phyloP scores from a whole-genome alignment of 2,113 vertebrate species.

The Edolisoma coerulescens region DNA sequence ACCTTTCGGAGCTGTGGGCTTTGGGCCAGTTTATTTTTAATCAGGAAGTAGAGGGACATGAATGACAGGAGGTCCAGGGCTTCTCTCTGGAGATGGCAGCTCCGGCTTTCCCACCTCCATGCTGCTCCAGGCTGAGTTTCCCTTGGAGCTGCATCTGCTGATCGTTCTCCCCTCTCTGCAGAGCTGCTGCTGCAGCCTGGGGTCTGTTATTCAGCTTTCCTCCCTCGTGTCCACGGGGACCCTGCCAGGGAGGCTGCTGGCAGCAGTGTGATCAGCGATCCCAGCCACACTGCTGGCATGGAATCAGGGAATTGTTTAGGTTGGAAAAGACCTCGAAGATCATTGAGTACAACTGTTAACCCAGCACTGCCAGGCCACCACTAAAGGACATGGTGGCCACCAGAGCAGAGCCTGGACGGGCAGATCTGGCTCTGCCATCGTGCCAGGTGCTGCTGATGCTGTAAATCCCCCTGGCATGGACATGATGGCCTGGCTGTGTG shows the following conservation, averaged over 20 bases:
- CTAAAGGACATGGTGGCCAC: not conserved
- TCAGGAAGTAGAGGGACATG: not conserved
- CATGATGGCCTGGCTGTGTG: accelerated
- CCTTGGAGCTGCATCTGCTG: not conserved
- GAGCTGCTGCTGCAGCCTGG: not conserved
- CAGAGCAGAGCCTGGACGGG: not conserved
- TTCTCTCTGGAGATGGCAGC: not conserved
- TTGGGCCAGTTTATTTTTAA: not conserved
- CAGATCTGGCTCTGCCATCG: not conserved
- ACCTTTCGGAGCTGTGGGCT: not conserved
- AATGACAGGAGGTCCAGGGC: not conserved
- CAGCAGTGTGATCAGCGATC: not conserved
- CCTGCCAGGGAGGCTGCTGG: not conserved
- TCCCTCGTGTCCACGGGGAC: accelerated
- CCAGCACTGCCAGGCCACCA: not conserved
- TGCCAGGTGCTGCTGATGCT: not conserved
- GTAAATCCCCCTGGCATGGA: not conserved
- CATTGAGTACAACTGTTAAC: not conserved
- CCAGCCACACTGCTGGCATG: not conserved
- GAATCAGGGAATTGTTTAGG: not conserved
- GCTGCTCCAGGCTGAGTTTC: not conserved
- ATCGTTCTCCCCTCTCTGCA: not conserved
- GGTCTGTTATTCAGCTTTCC: not conserved
- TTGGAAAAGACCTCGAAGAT: not conserved
- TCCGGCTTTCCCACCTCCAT: not conserved